Evolutionary conservation across 1,140 invertebrate genomes (phyloP).

Genomic region (Akabosia matsudoensis): DNA sequence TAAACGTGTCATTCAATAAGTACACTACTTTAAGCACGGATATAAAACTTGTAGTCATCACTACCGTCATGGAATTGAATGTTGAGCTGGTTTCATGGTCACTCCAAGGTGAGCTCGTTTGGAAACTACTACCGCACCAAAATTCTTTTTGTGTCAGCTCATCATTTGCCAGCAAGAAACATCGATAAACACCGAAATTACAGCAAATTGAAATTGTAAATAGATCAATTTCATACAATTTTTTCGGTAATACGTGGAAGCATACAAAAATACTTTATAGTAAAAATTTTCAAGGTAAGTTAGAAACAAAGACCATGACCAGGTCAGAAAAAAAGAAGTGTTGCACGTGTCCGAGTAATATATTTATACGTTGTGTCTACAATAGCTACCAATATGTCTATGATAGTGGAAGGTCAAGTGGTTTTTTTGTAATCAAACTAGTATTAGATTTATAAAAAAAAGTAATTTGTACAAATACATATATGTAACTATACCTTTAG

Average conservation of each 20-base stretch:
- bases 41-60: not conserved
- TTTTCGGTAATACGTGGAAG: no score
- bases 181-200: no score
- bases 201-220: not conserved
- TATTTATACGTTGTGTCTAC: no score
- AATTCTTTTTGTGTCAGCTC: not conserved
- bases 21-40: not conserved
- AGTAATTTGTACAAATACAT: no score
- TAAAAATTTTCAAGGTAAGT: not conserved
- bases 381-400: not conserved
- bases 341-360: no score
- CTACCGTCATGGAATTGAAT: not conserved
- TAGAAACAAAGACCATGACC: not conserved
- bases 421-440: not conserved
- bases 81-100: constrained; percentile 7
- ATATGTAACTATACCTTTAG: no score
- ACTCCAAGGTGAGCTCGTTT: not conserved
- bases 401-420: not conserved
- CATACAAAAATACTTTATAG: no score
- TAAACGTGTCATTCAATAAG: no score
- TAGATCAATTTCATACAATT: not conserved
- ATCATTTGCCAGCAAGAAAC: not conserved
- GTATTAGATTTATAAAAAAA: no score
- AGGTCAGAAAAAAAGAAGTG: not conserved
- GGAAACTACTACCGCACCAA: not conserved